Base-by-base conservation (phyloP, 2,113 vertebrate genomes). In the Pitta sordida region DNA sequence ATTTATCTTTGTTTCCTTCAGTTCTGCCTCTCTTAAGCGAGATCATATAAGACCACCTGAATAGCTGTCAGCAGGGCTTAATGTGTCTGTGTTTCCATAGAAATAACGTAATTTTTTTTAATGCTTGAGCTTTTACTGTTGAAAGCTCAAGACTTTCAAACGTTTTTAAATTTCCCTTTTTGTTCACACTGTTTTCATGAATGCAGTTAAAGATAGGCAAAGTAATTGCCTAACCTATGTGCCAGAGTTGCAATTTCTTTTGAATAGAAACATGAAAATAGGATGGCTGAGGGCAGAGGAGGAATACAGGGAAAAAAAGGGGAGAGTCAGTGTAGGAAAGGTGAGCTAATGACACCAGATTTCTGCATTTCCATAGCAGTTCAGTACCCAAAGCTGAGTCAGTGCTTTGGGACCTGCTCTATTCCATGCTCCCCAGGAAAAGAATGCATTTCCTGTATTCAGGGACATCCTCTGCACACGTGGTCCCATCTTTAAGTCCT, bases 391-490 rank as follows among this genome's bases (percentile, higher is more conserved):
- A 2, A 18, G 6, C 7, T 67, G 15, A 7, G 4, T 37, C 77
- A 41, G 19, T 75, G 22, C 9, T 58, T 30, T 65, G 41, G 16
- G 46, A 69, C 4, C 6, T 77, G 15, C 2, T 2, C 17, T 58
- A 7, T 10, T 91, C 7, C 18, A 64, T 36, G 8, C 17, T 49
- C 10, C 6, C 4, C 21, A 29, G 9, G 9, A 36, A 10, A 53
- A 9, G 3, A 3, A 15, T 62, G 6, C 4, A 16, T 62, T 53
- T 80, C 30, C 10, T 51, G 6, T 27, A 6, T 32, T 87, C 37
- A 56, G 7, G 86, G 58, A 17, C 7, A 49, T 29, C 29, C 34
- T 70, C 0, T 0, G 4, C 12, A 36, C 1, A 1, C 13, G 14
- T 5, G 5, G 22, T 48, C 13, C 27, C 15, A 20, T 56, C 24